A percentile compares a stretch with the other conserved stretches of the same genome.
Conservation (phyloP, 2,888 invertebrate species). For the Eumacrocentrus americanus region DNA sequence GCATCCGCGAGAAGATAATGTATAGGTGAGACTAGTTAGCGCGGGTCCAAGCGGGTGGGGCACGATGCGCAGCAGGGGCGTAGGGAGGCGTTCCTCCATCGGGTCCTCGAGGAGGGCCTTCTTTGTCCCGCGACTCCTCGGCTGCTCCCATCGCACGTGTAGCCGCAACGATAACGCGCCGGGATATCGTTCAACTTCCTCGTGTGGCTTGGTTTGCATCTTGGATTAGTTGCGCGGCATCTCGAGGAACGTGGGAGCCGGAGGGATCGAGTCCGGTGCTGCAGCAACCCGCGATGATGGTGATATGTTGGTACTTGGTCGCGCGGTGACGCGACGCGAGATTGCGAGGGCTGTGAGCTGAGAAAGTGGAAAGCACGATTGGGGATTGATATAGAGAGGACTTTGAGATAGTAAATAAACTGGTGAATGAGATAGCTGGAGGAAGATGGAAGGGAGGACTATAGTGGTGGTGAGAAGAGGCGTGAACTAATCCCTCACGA, state of each 20-base stretch:
- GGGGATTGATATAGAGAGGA: too few species aligned
- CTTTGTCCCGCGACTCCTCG: conserved; percentile 37
- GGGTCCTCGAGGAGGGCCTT: conserved; percentile 49
- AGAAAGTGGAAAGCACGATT: neutral
- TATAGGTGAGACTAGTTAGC: conserved; percentile 57
- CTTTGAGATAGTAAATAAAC: too few species aligned
- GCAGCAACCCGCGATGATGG: neutral
- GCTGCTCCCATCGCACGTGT: conserved; percentile 37
- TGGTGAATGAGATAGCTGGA: neutral
- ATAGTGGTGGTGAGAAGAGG: conserved; percentile 41
- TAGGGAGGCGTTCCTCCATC: conserved; percentile 53
- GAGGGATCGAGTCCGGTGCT: conserved; percentile 4
- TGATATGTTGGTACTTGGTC: conserved; percentile 15
- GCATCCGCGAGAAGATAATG: neutral
- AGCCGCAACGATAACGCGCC: neutral
- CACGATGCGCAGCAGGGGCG: conserved; percentile 53
- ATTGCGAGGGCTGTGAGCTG: neutral
- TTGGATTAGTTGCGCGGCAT: too few species aligned
- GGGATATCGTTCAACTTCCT: neutral
- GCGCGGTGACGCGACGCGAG: conserved; percentile 8
- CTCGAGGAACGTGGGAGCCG: too few species aligned
- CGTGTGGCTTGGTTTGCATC: neutral
- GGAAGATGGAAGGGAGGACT: conserved; percentile 38
- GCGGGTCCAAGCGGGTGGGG: conserved; percentile 52
- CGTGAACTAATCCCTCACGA: neutral